Evolutionary conservation across 2,797 vertebrate species (phyloP).

Genomic region (Sebastes hopkinsi): DNA sequence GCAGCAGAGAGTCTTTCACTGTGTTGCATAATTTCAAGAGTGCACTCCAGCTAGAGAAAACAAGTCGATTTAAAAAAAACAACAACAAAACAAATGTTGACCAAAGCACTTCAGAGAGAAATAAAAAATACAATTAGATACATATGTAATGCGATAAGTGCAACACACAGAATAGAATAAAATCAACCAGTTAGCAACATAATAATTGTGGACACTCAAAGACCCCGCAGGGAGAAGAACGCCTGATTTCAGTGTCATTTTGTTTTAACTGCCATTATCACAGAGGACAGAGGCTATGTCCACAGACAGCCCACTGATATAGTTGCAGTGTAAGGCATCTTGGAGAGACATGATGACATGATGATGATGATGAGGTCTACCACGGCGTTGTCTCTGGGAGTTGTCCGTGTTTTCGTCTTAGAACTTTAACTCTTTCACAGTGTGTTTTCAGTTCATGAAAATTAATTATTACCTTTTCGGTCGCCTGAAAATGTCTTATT

Average conservation of each 20-base stretch:
- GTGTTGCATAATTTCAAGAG: slow-evolving; percentile 2
- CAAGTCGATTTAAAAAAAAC: neutral
- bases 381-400: too few species aligned
- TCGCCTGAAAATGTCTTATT: too few species aligned
- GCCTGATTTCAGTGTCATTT: neutral
- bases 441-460: too few species aligned
- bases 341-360: neutral
- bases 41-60: neutral
- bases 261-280: neutral
- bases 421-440: too few species aligned
- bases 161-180: neutral
- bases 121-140: neutral
- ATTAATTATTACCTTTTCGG: too few species aligned
- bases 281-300: neutral
- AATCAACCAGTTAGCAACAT: neutral
- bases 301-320: neutral
- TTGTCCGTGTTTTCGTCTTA: too few species aligned
- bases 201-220: neutral
- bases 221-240: neutral
- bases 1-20: neutral
- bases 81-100: neutral
- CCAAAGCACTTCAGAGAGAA: neutral
- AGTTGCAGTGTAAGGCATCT: neutral
- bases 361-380: too few species aligned
- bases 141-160: neutral